Evolutionary conservation across 2,113 vertebrate genomes (phyloP), one percentile per base, ranked within the genome.

Genomic region (Geococcyx californianus): DNA sequence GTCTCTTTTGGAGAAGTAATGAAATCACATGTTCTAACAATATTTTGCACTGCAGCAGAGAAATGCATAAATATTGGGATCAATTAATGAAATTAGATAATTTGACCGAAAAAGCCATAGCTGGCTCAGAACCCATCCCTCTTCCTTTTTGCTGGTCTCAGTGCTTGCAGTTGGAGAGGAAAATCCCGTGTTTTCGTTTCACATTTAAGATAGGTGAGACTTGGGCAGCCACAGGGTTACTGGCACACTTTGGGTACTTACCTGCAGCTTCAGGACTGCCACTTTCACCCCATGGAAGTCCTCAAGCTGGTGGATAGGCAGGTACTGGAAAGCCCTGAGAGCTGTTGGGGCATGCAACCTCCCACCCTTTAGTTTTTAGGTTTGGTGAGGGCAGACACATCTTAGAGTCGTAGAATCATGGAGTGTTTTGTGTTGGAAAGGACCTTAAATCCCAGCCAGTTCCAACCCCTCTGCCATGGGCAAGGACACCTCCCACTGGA

Each of bases 31-130:
- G 90, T 94, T 96, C 96, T 94, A 92, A 96, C 94, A 96, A 94
- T 96, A 96, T 97, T 96, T n/a, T 96, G 94, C 86, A 82, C 92
- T 96, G 96, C 95, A 69, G 93, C 83, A 16, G 94, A 83, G 67
- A 96, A 93, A 94, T n/a, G 93, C 95, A 87, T 96, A 96, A 96
- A 95, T 96, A 96, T 96, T 97, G 95, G 95, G 93, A 96, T 96
- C 92, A 96, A 93, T 95, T 96, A 96, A 95, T 96, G 93, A 92
- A 96, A 95, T 96, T 88, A 93, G 92, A 94, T 70, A 66, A 90
- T 94, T 96, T 95, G 96, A 96, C 95, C 96, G 69, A 94, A 97
- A 93, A 94, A 94, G 76, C 94, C 93, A 38, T 78, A 40, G 88
- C 92, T 96, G 94, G 96, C 94, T 95, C 72, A 56, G 93, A 96